A percentile compares a stretch with the other conserved stretches of the same genome.
Evolutionary conservation across 2,113 vertebrate species (phyloP).

Genomic region (Sorex araneus): DNA sequence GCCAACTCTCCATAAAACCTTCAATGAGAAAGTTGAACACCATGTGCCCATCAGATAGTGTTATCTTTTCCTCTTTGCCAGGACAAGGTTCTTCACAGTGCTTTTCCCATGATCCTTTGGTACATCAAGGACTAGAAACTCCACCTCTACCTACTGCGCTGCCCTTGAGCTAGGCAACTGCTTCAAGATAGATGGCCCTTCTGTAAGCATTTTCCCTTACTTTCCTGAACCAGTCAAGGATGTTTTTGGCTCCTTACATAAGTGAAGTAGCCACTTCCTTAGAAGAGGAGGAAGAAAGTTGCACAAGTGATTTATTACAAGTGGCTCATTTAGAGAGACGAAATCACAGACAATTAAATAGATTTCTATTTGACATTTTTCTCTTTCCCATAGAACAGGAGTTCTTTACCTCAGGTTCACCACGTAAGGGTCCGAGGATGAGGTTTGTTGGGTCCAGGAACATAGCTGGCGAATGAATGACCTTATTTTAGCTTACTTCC

Average conservation of each 20-base stretch:
- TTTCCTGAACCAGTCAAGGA: constrained; percentile 44
- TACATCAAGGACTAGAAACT: constrained; percentile 45
- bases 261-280: constrained; percentile 45
- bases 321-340: background rate
- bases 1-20: background rate
- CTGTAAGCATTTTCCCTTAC: constrained; percentile 16
- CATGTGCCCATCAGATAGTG: background rate
- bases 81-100: constrained; percentile 18
- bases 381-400: background rate
- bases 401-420: background rate
- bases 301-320: constrained; percentile 26
- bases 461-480: background rate
- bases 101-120: constrained; percentile 1
- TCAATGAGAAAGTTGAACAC: background rate
- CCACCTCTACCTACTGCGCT: background rate
- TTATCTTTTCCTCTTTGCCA: constrained; percentile 24
- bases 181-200: background rate
- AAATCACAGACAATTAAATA: background rate
- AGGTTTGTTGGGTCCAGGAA: background rate
- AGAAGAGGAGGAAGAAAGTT: constrained; percentile 18
- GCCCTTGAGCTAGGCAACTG: background rate
- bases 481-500: constrained; percentile 47
- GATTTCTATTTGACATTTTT: background rate
- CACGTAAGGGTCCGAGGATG: background rate
- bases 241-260: constrained; percentile 30